Evolutionary conservation across 2,888 invertebrate genomes (phyloP), one percentile per base, ranked within the genome.

Genomic region (Theodoxus fluviatilis): DNA sequence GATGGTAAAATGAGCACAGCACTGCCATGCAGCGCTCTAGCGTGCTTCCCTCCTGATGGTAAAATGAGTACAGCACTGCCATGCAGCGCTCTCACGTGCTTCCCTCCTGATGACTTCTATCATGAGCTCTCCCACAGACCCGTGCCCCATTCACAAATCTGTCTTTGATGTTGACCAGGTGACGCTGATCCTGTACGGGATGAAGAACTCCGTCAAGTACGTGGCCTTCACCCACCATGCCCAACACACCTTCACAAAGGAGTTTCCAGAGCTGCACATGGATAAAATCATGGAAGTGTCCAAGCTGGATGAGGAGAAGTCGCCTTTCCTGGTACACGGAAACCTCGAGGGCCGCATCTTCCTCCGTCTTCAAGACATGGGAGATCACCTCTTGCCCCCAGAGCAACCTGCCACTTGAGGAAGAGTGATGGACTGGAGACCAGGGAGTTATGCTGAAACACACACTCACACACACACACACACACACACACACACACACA

Each of bases 161-260:
- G n/a, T n/a, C n/a, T n/a, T n/a, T n/a, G 75, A n/a, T n/a, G n/a
- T n/a, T n/a, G n/a, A n/a, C n/a, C n/a, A 78, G 15, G 68, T 81
- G 31, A 80, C 83, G 1, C 67, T 83, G n/a, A 77, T 82, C 33
- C 77, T 83, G 31, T 82, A 75, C 70, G 80, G 81, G 61, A 79
- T 76, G 71, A 78, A 79, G 69, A 81, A 82, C 38, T 74, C 75
- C n/a, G 73, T 82, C n/a, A 72, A 75, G 55, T 83, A 80, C 73
- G 79, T 79, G 6, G 81, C 81, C 6, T 78, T 78, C 66, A 78
- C 81, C 1, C 75, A 76, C 70, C 76, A 74, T 22, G 73, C 71
- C 12, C 68, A 69, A 0, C 77, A 79, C 65, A 67, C 71, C 18
- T 82, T 83, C 63, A 72, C 75, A 22, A 64, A 72, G 63, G 72